Evolutionary conservation across 2,797 vertebrate genomes (phyloP).

Genomic region (Karalla daura): DNA sequence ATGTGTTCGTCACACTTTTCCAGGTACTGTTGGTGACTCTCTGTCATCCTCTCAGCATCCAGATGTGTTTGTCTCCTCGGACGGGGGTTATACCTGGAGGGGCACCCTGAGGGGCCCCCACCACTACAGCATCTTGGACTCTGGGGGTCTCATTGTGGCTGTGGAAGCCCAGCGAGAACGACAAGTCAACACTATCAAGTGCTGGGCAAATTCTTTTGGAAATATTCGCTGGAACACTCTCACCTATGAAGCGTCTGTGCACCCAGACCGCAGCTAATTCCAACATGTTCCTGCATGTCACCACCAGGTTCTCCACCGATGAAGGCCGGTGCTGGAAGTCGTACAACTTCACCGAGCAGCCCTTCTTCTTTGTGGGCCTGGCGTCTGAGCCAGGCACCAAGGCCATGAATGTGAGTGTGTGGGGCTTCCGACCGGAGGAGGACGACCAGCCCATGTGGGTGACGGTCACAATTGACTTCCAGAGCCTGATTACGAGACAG

Average conservation of each 20-base stretch:
- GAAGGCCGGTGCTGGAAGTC: conserved; percentile 86
- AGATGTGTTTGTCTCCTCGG: conserved; percentile 85
- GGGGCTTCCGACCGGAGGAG: conserved; percentile 84
- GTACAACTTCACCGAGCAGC: conserved; percentile 86
- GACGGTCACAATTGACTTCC: conserved; percentile 86
- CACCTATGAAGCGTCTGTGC: background rate
- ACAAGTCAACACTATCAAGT: conserved; percentile 85
- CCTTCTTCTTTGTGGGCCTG: conserved; percentile 85
- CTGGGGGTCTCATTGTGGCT: conserved; percentile 85
- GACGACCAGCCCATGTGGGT: conserved; percentile 85
- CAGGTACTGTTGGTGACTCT: conserved; percentile 85
- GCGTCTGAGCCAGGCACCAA: conserved; percentile 85
- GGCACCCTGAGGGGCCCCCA: conserved; percentile 83
- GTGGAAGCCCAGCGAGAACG: conserved; percentile 78
- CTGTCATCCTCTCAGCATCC: conserved; percentile 81
- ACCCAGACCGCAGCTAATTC: background rate
- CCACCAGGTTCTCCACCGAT: conserved; percentile 84
- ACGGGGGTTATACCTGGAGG: conserved; percentile 86
- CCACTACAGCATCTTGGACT: conserved; percentile 86
- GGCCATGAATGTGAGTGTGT: conserved; percentile 86
- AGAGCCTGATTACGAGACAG: conserved; percentile 82
- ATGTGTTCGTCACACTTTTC: background rate
- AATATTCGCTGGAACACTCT: background rate
- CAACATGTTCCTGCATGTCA: background rate
- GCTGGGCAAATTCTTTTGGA: conserved; percentile 8